These are phyloP conservation scores for Calyptommatus sinebrachiatus DNA, from an alignment of 2,113 vertebrate genomes.

Conservation along the genomic window DNA sequence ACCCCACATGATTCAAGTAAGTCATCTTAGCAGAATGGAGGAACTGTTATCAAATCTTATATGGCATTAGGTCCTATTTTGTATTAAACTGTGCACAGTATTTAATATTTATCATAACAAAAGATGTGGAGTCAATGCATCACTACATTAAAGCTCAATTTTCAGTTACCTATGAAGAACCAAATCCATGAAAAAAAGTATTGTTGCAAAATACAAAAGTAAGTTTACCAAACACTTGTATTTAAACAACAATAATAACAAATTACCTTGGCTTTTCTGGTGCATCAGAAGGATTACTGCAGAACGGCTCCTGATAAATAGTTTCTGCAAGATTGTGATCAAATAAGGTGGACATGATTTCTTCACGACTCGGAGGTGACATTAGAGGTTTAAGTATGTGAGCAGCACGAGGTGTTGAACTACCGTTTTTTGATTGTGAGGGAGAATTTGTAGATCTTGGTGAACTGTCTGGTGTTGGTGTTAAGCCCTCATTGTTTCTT, in stretches of 20 bases:
- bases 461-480: slow-evolving; percentile 91
- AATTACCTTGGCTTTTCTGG: slow-evolving; percentile 91
- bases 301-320: slow-evolving; percentile 93
- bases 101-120: background rate
- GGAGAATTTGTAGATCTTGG: slow-evolving; percentile 91
- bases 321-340: slow-evolving; percentile 92
- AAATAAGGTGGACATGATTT: slow-evolving; percentile 88
- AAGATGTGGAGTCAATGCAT: background rate
- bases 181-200: background rate
- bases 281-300: slow-evolving; percentile 92
- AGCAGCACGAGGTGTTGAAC: slow-evolving; percentile 79
- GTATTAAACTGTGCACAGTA: background rate
- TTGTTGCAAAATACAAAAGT: background rate
- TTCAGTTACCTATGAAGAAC: background rate
- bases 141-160: background rate
- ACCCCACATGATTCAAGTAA: background rate
- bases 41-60: background rate
- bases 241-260: background rate
- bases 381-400: slow-evolving; percentile 94
- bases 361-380: slow-evolving; percentile 95
- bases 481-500: slow-evolving; percentile 80
- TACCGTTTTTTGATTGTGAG: slow-evolving; percentile 84
- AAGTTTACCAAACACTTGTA: slow-evolving; percentile 23
- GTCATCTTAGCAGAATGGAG: background rate
- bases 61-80: background rate